These are phyloP conservation scores for Megalops cyprinoides DNA, from an alignment of 2,797 vertebrate genomes.

Conservation along the genomic window DNA sequence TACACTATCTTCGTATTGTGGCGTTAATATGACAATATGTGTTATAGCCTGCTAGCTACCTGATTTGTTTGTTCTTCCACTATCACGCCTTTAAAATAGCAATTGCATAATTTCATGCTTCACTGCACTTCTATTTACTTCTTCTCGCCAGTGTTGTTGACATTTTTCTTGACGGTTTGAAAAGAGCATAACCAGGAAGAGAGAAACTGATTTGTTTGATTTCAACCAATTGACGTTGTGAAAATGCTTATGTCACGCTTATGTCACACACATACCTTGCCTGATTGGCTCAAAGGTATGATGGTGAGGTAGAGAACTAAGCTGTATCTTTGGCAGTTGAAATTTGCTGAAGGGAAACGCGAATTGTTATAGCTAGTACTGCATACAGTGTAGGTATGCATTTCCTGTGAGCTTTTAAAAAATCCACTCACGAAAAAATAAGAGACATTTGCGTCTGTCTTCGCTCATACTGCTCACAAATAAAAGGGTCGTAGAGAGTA, in stretches of 20 bases:
- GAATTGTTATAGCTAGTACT: too few species aligned
- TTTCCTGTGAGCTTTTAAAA: too few species aligned
- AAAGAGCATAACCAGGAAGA: not conserved
- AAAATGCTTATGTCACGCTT: not conserved
- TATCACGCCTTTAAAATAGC: not conserved
- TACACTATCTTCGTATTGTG: too few species aligned
- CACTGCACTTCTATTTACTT: not conserved
- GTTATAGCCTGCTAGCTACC: too few species aligned
- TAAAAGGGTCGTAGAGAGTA: too few species aligned
- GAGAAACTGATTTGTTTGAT: not conserved
- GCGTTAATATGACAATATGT: too few species aligned
- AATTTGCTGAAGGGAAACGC: too few species aligned
- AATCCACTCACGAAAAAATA: too few species aligned
- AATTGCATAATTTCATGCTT: not conserved
- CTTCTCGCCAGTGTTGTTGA: too few species aligned
- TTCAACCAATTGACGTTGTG: not conserved
- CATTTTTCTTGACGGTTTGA: not conserved
- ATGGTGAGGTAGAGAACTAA: not conserved
- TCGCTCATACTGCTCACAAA: too few species aligned
- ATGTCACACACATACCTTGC: not conserved
- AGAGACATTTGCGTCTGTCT: too few species aligned
- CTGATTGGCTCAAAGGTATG: not conserved
- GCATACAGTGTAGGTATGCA: too few species aligned
- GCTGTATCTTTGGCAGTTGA: not conserved
- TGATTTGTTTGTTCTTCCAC: not conserved